Evolutionary conservation across 2,113 vertebrate species (phyloP).

Genomic region (Empidonax traillii): DNA sequence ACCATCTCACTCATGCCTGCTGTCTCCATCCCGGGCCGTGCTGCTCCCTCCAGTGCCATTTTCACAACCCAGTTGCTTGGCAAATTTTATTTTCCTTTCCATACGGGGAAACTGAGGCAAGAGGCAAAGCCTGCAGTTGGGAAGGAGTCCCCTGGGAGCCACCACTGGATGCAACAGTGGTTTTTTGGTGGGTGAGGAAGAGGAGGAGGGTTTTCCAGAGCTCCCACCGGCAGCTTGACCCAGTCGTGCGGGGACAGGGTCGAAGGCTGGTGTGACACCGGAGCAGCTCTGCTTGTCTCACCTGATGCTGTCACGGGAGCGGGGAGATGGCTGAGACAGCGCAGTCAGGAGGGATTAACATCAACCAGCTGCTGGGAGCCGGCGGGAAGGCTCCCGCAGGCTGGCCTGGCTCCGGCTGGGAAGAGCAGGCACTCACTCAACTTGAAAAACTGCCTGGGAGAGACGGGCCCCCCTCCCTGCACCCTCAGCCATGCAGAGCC

Average conservation of each 20-base stretch:
- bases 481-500: neutral
- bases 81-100: neutral
- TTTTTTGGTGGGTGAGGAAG: neutral
- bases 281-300: neutral
- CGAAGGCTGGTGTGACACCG: rapidly evolving
- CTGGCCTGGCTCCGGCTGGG: neutral
- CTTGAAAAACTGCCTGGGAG: constrained; percentile 8
- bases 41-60: neutral
- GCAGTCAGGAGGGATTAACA: constrained; percentile 23
- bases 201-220: neutral
- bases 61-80: rapidly evolving
- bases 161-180: rapidly evolving
- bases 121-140: neutral
- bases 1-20: rapidly evolving
- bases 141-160: neutral
- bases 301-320: neutral
- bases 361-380: neutral
- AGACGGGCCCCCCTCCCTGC: neutral
- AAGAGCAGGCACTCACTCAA: neutral
- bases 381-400: neutral
- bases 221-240: neutral
- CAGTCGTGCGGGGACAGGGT: rapidly evolving
- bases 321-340: neutral
- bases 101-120: neutral
- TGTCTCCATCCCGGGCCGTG: neutral